Evolutionary conservation across 2,888 invertebrate genomes (phyloP), one percentile per base, ranked within the genome.

Genomic region (Sesamia inferens): DNA sequence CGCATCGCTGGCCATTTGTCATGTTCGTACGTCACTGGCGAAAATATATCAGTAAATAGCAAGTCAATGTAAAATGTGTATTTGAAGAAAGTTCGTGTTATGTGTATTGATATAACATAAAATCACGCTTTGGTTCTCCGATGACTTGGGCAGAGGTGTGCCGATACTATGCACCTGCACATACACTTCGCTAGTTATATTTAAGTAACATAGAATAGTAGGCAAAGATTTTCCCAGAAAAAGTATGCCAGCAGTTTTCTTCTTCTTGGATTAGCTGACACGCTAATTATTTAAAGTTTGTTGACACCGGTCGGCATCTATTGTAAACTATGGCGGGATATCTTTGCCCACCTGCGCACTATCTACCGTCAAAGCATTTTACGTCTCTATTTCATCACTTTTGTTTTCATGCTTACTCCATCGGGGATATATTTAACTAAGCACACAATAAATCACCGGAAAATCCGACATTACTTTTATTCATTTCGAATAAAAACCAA

Each of bases 1-100:
- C 84, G 68, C 84, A 81, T 67, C 68, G 68, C 58, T 58, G 39
- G 39, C 57, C 76, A 62, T 81, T 71, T 75, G 39, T 81, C 84
- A 84, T 81, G 58, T 80, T 70, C 47, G n/a, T 62, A 51, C 68
- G 61, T 71, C 81, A 68, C 59, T 63, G n/a, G 47, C 42, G 55
- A 68, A 55, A 68, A 68, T 80, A 80, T 68, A 66, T 59, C 44
- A n/a, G 31, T 61, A 80, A 79, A 83, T 58, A 78, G 31, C 31
- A 59, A 68, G 61, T 70, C 24, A 64, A 61, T 64, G 39, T 39
- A 39, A 44, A 68, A n/a, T 24, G n/a, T 48, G n/a, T 48, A 24
- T 63, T 44, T 44, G 19, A 47, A 61, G 31, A 48, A 71, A 72
- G 31, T 39, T 39, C 16, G 6, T n/a, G 2, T 58, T 31, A 19